Conservation (phyloP, 2,113 vertebrate species). For the Numenius arquata region DNA sequence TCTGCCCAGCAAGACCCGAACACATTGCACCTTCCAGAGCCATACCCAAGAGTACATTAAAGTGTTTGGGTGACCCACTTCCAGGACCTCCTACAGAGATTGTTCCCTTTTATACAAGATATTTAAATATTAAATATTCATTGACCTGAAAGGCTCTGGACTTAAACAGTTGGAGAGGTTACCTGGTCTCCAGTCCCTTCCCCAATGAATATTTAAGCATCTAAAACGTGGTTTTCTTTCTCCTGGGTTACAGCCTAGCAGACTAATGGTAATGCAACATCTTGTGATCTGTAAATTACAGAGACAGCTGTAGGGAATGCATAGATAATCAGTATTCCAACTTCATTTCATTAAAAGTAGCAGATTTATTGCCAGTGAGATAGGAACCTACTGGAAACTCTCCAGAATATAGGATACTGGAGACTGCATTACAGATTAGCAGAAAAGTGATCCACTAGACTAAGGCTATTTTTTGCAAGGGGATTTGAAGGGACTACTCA, state of each 20-base stretch:
- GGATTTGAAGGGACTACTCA: background rate
- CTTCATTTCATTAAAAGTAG: conserved; percentile 39
- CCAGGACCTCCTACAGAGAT: background rate
- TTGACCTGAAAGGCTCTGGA: background rate
- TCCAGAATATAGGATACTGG: background rate
- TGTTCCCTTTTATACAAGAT: background rate
- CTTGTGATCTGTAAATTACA: conserved; percentile 34
- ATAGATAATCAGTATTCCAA: conserved; percentile 21
- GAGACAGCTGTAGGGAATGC: conserved; percentile 4
- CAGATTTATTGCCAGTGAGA: conserved; percentile 29
- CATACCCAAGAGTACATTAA: background rate
- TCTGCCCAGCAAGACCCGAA: background rate
- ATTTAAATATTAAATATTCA: conserved; percentile 52
- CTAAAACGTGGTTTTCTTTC: background rate
- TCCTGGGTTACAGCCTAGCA: conserved; percentile 7
- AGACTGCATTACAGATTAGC: background rate
- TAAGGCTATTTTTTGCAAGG: background rate
- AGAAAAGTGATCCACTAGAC: background rate
- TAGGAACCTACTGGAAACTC: background rate
- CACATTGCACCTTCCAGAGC: background rate
- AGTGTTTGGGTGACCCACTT: conserved; percentile 8
- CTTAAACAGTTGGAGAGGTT: background rate
- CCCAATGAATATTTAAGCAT: conserved; percentile 42
- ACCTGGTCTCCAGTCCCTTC: conserved; percentile 17
- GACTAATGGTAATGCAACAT: background rate